Conservation (phyloP, 2,113 vertebrate genomes). For the Cheilinus undulatus region DNA sequence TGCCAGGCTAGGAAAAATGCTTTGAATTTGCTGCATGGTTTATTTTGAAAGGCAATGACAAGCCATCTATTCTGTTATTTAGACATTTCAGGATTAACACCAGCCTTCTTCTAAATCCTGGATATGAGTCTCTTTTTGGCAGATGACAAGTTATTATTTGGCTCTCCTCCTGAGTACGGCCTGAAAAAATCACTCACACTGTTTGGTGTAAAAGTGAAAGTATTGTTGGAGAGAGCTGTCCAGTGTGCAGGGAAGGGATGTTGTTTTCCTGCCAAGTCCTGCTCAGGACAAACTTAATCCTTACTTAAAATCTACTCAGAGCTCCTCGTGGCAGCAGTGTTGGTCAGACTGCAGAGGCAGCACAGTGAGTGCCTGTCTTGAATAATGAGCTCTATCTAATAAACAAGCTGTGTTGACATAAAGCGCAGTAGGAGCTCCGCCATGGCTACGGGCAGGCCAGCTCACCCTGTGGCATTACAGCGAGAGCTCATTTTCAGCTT, state of each 20-base stretch:
- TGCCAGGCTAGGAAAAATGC: conserved; percentile 6
- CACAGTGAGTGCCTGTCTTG: conserved; percentile 63
- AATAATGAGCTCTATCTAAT: conserved; percentile 79
- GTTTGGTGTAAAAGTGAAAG: conserved; percentile 24
- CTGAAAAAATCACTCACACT: conserved; percentile 8
- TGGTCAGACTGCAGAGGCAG: conserved; percentile 35
- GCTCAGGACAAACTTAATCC: conserved; percentile 58
- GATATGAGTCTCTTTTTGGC: conserved; percentile 25
- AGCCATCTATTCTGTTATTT: conserved; percentile 2
- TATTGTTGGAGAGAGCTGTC: conserved; percentile 17
- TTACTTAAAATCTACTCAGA: conserved; percentile 58
- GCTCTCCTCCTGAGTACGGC: background rate
- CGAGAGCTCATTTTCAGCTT: conserved; percentile 67
- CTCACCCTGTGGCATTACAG: conserved; percentile 61
- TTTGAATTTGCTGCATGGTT: background rate
- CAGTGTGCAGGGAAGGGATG: conserved; percentile 27
- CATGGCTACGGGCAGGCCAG: conserved; percentile 63
- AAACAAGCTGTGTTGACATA: conserved; percentile 70
- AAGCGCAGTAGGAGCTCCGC: conserved; percentile 61
- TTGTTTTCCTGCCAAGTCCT: conserved; percentile 50
- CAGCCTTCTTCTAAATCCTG: conserved; percentile 28
- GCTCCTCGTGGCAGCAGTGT: conserved; percentile 55
- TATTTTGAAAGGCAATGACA: background rate
- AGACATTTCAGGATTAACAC: conserved; percentile 15
- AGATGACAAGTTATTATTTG: conserved; percentile 31